phyloP scores from a whole-genome alignment of 2,797 vertebrate species.

The Phrynocephalus vlangalii region DNA sequence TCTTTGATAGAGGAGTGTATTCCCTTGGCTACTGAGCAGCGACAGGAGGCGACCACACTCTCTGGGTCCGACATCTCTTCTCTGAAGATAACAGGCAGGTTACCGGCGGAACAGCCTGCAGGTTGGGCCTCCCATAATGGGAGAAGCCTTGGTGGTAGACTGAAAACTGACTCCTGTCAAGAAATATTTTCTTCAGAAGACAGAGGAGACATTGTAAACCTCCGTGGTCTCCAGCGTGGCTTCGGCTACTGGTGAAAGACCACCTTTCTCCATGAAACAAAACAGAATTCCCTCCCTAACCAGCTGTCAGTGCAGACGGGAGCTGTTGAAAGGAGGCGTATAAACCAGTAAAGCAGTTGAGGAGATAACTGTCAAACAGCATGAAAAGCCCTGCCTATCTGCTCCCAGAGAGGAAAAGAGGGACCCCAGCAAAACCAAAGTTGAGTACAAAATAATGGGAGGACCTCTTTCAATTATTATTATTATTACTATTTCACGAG shows the following conservation, averaged over 20 bases:
- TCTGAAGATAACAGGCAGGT: slow-evolving; percentile 68
- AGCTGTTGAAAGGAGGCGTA: slow-evolving; percentile 78
- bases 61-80: slow-evolving; percentile 53
- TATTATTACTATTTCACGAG: too few relatives aligned
- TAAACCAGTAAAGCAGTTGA: slow-evolving; percentile 74
- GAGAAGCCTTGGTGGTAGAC: slow-evolving; percentile 77
- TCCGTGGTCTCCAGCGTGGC: slow-evolving; percentile 79
- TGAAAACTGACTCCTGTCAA: slow-evolving; percentile 87
- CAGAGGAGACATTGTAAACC: slow-evolving; percentile 82
- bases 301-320: slow-evolving; percentile 76
- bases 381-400: slow-evolving; percentile 80
- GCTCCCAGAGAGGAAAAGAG: slow-evolving; percentile 65
- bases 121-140: slow-evolving; percentile 77
- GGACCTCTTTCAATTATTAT: too few relatives aligned
- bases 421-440: slow-evolving; percentile 74
- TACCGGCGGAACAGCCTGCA: slow-evolving; percentile 71
- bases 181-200: slow-evolving; percentile 80
- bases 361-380: slow-evolving; percentile 80
- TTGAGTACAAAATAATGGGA: too few relatives aligned
- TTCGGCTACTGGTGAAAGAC: slow-evolving; percentile 79
- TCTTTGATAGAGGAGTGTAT: background rate
- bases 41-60: background rate
- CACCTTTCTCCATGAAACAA: slow-evolving; percentile 83
- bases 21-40: too few relatives aligned
- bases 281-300: slow-evolving; percentile 75